These are phyloP conservation scores for Camponotus fellah DNA, from an alignment of 2,888 invertebrate species.

Conservation along the genomic window DNA sequence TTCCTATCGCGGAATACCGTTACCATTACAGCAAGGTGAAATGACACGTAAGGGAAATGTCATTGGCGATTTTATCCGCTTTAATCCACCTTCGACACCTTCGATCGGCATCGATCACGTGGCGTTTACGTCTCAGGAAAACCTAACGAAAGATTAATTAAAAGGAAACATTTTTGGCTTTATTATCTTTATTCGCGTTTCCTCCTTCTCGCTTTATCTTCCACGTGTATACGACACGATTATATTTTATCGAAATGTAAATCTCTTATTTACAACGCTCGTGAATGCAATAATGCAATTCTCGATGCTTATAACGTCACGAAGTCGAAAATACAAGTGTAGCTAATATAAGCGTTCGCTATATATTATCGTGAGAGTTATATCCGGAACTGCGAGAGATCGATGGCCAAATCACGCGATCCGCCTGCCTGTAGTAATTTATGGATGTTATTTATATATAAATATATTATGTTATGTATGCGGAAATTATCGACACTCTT, in stretches of 20 bases:
- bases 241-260: background rate
- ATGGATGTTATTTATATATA: background rate
- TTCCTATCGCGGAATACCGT: slow-evolving; percentile 60
- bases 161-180: slow-evolving; percentile 1
- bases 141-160: slow-evolving; percentile 31
- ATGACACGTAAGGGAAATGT: slow-evolving; percentile 66
- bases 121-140: slow-evolving; percentile 42
- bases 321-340: slow-evolving; percentile 1
- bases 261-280: background rate
- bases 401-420: slow-evolving; percentile 31
- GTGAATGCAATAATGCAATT: background rate
- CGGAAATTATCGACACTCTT: no score
- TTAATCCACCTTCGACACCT: slow-evolving; percentile 62
- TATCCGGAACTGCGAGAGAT: slow-evolving; percentile 6
- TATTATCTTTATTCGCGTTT: background rate
- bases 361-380: slow-evolving; percentile 7
- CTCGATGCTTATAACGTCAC: slow-evolving; percentile 13
- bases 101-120: slow-evolving; percentile 44
- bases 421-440: background rate
- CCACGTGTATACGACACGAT: background rate
- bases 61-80: slow-evolving; percentile 66
- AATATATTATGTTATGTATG: background rate
- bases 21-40: slow-evolving; percentile 59
- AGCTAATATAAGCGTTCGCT: background rate
- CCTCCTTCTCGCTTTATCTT: background rate